These are phyloP conservation scores for Pachycephus smyrnensis DNA, from an alignment of 2,888 invertebrate genomes.

Conservation along the genomic window DNA sequence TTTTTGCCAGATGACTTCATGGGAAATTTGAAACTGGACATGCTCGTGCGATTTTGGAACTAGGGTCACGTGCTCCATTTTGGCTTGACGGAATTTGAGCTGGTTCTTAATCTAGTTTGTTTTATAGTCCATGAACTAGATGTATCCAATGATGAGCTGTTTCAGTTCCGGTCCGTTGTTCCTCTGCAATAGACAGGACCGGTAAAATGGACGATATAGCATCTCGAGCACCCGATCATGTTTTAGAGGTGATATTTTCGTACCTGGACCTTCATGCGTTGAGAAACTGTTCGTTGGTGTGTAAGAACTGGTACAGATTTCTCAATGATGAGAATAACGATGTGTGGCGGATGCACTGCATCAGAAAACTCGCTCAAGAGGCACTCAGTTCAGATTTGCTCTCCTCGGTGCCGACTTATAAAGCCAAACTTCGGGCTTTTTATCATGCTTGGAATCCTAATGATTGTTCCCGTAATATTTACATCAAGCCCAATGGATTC, in stretches of 20 bases:
- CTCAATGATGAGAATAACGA: conserved; percentile 92
- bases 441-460: conserved; percentile 97
- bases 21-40: neutral
- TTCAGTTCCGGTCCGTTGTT: neutral
- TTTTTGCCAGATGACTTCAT: neutral
- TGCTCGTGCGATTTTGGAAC: neutral
- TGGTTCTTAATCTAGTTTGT: neutral
- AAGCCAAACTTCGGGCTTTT: conserved; percentile 93
- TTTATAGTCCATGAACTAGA: neutral
- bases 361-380: conserved; percentile 87
- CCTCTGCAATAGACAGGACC: neutral
- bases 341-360: conserved; percentile 93
- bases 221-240: conserved; percentile 80
- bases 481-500: conserved; percentile 96
- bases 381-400: conserved; percentile 92
- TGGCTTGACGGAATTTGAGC: neutral
- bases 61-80: neutral
- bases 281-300: conserved; percentile 89
- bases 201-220: conserved; percentile 72
- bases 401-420: conserved; percentile 88
- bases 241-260: conserved; percentile 91
- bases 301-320: conserved; percentile 92
- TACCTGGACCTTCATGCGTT: conserved; percentile 89
- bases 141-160: neutral
- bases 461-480: conserved; percentile 97